Conservation (phyloP, 2,113 vertebrate species). For the Megaceryle maxima region DNA sequence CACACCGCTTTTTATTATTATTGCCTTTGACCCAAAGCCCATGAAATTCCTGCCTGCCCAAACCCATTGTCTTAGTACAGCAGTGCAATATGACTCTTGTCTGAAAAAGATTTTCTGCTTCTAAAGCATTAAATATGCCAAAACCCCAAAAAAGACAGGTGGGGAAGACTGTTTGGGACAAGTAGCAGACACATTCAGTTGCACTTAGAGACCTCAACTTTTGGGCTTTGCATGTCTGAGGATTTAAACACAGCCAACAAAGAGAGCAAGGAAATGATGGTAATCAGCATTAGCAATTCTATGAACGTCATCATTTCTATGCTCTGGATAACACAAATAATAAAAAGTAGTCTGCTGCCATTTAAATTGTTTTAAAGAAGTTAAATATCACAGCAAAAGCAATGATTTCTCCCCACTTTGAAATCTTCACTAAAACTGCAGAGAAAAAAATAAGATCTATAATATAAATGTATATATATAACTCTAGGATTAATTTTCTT, state of each 20-base stretch:
- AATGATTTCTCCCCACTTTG: background rate
- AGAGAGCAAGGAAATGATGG: background rate
- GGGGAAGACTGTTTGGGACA: background rate
- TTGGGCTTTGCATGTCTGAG: background rate
- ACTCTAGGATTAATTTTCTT: background rate
- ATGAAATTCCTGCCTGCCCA: slow-evolving; percentile 7
- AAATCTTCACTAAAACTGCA: background rate
- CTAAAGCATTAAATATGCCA: background rate
- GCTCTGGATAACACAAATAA: background rate
- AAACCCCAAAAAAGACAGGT: background rate
- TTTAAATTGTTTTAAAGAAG: background rate
- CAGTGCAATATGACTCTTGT: background rate
- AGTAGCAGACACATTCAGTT: background rate
- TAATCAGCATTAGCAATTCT: background rate
- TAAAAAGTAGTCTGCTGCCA: background rate
- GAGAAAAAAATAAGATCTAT: background rate
- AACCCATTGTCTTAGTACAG: slow-evolving; percentile 14
- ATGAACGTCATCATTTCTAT: background rate
- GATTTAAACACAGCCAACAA: background rate
- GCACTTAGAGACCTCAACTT: background rate
- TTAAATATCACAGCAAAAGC: background rate
- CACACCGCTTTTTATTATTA: background rate
- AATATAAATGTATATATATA: background rate
- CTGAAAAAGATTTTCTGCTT: slow-evolving; percentile 11
- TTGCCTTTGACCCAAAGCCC: slow-evolving; percentile 44